phyloP scores from a whole-genome alignment of 1,140 invertebrate species.

The Euura saliciscinereae region DNA sequence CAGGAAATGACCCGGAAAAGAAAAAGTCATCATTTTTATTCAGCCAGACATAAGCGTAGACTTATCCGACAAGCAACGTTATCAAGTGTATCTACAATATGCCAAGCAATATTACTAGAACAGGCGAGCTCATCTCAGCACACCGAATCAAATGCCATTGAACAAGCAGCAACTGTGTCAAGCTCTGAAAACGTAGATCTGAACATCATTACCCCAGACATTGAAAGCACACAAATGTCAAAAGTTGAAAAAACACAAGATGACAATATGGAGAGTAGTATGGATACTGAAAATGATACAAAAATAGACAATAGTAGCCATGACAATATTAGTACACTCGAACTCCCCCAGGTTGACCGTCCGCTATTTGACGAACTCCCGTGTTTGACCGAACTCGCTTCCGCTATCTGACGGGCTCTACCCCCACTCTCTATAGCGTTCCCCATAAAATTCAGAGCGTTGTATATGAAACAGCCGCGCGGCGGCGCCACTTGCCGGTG shows the following conservation, averaged over 20 bases:
- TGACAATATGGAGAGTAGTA: neutral
- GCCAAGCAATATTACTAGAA: neutral
- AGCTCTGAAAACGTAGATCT: neutral
- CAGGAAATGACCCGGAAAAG: neutral
- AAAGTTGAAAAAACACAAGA: neutral
- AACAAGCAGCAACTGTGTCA: neutral
- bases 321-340: neutral
- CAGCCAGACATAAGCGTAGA: neutral
- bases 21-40: neutral
- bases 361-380: no score
- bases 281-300: neutral
- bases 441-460: no score
- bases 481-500: no score
- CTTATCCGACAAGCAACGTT: neutral
- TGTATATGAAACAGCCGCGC: no score
- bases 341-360: no score
- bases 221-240: constrained; percentile 1
- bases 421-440: no score
- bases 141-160: neutral
- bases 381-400: no score
- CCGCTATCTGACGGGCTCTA: no score
- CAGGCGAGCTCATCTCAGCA: neutral
- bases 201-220: neutral
- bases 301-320: neutral
- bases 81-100: neutral